phyloP scores from a whole-genome alignment of 2,797 vertebrate genomes.

The Pangasius sanitwongsei region DNA sequence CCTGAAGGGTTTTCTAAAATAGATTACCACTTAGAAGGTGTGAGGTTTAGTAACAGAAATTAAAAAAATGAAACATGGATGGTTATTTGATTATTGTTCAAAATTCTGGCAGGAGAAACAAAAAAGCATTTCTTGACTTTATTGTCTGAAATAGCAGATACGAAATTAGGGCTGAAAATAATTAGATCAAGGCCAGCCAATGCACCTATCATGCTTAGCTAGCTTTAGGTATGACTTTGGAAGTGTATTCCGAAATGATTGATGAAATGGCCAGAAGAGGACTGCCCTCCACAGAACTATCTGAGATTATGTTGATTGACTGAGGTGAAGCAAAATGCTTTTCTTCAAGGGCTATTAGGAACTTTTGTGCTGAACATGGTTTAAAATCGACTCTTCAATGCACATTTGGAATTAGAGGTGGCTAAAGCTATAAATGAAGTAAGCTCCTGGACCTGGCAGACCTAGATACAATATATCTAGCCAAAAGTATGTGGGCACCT shows the following conservation, averaged over 20 bases:
- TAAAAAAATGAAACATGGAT: background rate
- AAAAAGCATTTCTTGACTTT: background rate
- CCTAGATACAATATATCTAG: background rate
- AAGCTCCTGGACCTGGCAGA: background rate
- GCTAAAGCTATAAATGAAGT: background rate
- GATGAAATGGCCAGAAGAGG: background rate
- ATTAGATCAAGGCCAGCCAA: background rate
- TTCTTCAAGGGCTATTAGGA: background rate
- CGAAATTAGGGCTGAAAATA: background rate
- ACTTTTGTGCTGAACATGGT: background rate
- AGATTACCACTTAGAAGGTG: background rate
- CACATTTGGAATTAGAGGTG: background rate
- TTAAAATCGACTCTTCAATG: background rate
- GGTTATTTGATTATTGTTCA: background rate
- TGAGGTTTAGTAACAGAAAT: background rate
- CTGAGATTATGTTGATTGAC: background rate
- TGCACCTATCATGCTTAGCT: background rate
- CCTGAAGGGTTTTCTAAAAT: background rate
- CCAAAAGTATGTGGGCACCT: background rate
- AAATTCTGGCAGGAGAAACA: background rate
- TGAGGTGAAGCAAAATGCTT: background rate
- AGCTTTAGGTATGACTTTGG: background rate
- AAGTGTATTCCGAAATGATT: constrained; percentile 1
- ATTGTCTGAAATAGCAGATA: constrained; percentile 2
- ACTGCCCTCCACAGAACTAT: background rate